A percentile compares a stretch with the other conserved stretches of the same genome.
Conservation (phyloP, 2,113 vertebrate species). For the Addax nasomaculatus region DNA sequence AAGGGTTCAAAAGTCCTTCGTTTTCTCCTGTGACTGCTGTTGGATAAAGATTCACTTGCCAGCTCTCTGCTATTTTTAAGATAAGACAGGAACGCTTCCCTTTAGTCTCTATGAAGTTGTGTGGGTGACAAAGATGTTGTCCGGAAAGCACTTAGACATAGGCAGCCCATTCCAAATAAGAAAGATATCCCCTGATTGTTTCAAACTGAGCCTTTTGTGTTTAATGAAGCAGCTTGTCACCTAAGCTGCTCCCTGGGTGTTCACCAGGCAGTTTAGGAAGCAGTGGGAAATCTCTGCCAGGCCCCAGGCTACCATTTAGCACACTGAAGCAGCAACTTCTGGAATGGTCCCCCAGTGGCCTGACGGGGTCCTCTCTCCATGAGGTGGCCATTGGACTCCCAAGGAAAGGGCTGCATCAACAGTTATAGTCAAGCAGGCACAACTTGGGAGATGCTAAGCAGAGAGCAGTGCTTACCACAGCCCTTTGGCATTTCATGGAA, state of each 20-base stretch:
- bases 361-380: background rate
- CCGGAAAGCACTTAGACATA: background rate
- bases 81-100: background rate
- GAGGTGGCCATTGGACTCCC: background rate
- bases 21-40: background rate
- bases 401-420: background rate
- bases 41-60: background rate
- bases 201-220: background rate
- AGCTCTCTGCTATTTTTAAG: background rate
- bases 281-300: background rate
- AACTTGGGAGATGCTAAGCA: background rate
- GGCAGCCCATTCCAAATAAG: background rate
- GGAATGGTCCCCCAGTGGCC: background rate
- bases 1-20: background rate
- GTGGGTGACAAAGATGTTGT: background rate
- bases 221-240: slow-evolving; percentile 51
- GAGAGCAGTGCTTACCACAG: background rate
- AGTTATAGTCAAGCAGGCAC: background rate
- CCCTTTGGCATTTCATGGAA: rapidly evolving
- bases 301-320: slow-evolving; percentile 11
- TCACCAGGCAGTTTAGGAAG: slow-evolving; percentile 35
- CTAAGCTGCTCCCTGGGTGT: slow-evolving; percentile 26
- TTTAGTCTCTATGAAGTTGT: background rate
- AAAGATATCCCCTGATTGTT: slow-evolving; percentile 13
- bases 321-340: slow-evolving; percentile 28